These are phyloP conservation scores for Heliocidaris tuberculata DNA, from an alignment of 35 echinoderm and acorn worm species.

Conservation along the genomic window DNA sequence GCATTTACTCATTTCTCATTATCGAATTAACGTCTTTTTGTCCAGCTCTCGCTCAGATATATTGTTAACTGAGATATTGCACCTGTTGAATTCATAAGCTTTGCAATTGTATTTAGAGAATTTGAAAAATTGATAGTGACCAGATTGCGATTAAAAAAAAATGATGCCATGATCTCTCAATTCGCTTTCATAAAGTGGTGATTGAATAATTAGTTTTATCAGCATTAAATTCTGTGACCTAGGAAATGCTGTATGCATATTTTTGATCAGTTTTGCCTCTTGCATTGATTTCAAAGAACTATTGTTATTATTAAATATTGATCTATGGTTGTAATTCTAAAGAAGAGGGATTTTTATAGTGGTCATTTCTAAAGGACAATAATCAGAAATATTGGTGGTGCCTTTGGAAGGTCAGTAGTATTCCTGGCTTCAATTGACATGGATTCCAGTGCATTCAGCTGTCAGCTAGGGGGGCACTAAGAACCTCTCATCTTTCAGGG, in stretches of 20 bases:
- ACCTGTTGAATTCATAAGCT: no score
- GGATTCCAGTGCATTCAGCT: background rate
- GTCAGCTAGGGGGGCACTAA: background rate
- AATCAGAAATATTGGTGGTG: background rate
- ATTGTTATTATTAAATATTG: background rate
- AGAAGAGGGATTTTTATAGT: background rate
- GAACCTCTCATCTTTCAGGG: background rate
- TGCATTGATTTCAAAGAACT: background rate
- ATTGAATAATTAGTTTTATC: background rate
- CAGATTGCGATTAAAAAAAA: no score
- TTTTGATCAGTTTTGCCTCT: background rate
- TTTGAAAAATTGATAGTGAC: no score
- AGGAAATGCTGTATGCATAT: background rate
- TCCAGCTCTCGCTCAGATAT: no score
- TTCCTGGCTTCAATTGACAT: background rate
- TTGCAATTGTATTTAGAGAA: no score
- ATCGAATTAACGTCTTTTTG: no score
- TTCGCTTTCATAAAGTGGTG: background rate
- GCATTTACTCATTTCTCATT: no score
- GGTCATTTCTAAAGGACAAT: background rate
- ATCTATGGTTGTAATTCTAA: background rate
- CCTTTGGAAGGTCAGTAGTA: background rate
- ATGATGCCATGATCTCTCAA: no score
- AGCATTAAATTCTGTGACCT: background rate
- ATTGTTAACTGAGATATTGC: no score